A percentile compares a stretch with the other conserved stretches of the same genome.
These are phyloP conservation scores for Drosophila helvetica DNA, from an alignment of 2,888 invertebrate genomes.

Conservation along the genomic window DNA sequence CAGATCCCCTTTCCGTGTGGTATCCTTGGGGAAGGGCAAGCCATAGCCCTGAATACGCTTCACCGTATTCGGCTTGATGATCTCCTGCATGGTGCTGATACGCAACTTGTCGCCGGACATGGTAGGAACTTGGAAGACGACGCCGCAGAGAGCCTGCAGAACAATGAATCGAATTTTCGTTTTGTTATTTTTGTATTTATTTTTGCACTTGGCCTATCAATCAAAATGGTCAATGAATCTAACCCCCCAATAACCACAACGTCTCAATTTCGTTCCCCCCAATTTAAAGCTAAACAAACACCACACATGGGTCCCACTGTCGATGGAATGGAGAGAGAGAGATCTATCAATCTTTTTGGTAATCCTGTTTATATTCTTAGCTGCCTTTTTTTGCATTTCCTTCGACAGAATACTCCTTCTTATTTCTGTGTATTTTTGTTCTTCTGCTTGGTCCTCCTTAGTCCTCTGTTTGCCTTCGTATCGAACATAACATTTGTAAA, in stretches of 20 bases:
- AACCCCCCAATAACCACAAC: constrained; percentile 50
- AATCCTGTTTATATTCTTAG: constrained; percentile 73
- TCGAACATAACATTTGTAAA: constrained; percentile 67
- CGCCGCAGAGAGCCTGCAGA: constrained; percentile 95
- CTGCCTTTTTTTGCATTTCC: constrained; percentile 23
- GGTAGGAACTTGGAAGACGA: constrained; percentile 95
- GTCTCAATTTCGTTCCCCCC: constrained; percentile 64
- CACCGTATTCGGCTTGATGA: constrained; percentile 95
- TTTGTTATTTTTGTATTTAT: constrained; percentile 27
- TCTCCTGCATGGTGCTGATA: constrained; percentile 91
- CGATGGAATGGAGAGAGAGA: constrained; percentile 15
- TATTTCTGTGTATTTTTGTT: neutral
- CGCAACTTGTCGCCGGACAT: constrained; percentile 93
- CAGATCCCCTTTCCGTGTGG: constrained; percentile 94
- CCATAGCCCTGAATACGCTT: constrained; percentile 96
- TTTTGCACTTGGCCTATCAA: constrained; percentile 61
- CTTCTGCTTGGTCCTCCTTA: constrained; percentile 33
- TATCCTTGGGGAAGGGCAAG: constrained; percentile 96
- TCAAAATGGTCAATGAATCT: constrained; percentile 56
- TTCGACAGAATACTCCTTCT: neutral
- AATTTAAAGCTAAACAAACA: constrained; percentile 19
- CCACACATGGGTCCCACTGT: constrained; percentile 20
- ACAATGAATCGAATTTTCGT: constrained; percentile 68
- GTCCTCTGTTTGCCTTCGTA: constrained; percentile 62
- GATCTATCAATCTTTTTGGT: constrained; percentile 76